These are phyloP conservation scores for Eulemur macaco DNA, from an alignment of 2,113 vertebrate species.

Conservation along the genomic window DNA sequence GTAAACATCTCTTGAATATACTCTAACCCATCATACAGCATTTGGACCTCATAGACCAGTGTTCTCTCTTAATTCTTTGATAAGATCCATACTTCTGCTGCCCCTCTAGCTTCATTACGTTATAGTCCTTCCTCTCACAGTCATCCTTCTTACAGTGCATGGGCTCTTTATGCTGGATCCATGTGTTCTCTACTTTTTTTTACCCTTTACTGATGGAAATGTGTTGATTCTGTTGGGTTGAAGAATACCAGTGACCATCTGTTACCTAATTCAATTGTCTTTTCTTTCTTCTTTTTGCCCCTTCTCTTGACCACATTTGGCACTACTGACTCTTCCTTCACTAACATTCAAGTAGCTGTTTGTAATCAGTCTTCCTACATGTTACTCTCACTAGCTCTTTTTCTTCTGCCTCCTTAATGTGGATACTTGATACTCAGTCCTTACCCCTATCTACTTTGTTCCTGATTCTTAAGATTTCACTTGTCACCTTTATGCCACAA, in stretches of 20 bases:
- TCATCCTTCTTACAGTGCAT: neutral
- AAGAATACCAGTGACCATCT: neutral
- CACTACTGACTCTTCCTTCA: neutral
- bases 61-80: neutral
- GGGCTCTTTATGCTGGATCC: neutral
- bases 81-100: neutral
- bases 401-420: neutral
- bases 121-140: neutral
- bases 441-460: neutral
- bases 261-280: neutral
- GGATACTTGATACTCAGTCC: neutral
- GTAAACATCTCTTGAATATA: neutral
- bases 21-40: neutral
- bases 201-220: neutral
- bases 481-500: neutral
- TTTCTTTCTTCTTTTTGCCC: neutral
- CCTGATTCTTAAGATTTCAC: conserved; percentile 10
- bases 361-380: neutral
- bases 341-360: neutral
- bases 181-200: neutral
- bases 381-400: neutral
- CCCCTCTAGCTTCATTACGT: neutral
- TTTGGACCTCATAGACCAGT: neutral
- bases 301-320: neutral
- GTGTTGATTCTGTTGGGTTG: neutral